These are phyloP conservation scores for Hemicordylus capensis DNA, from an alignment of 2,113 vertebrate genomes.

Conservation along the genomic window DNA sequence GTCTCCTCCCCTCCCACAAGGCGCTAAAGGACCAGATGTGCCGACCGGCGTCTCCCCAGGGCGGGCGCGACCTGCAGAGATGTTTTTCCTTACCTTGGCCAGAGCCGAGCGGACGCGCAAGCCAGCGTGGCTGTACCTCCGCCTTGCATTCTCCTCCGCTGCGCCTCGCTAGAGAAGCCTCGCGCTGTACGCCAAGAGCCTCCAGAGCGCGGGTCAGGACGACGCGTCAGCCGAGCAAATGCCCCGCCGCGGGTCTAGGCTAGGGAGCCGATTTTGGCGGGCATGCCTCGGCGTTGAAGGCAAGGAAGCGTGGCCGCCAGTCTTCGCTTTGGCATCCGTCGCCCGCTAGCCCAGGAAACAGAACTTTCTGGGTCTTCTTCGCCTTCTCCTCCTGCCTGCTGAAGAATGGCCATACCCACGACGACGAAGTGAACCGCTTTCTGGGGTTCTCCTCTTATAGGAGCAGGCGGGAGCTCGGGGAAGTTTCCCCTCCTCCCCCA, in stretches of 20 bases:
- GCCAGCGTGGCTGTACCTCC: fast-evolving
- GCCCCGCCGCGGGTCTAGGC: neutral
- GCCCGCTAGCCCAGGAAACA: neutral
- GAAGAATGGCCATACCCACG: neutral
- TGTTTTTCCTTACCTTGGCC: neutral
- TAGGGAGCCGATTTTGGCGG: neutral
- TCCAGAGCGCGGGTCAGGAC: neutral
- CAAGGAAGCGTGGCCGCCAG: neutral
- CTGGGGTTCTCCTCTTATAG: neutral
- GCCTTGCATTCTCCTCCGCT: no score
- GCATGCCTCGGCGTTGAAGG: neutral
- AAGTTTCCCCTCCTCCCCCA: neutral
- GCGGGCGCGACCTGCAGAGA: neutral
- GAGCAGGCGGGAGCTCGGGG: neutral
- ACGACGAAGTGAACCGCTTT: fast-evolving
- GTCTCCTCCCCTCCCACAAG: neutral
- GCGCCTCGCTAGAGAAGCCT: neutral
- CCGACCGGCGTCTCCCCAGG: neutral
- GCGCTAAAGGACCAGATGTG: neutral
- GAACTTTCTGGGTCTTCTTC: neutral
- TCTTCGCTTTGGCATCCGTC: neutral
- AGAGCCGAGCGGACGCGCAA: neutral
- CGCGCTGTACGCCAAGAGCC: neutral
- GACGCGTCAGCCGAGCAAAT: neutral
- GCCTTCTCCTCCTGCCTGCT: neutral